Evolutionary conservation across 2,888 invertebrate species (phyloP).

Genomic region (Acanthosepion pharaonis): DNA sequence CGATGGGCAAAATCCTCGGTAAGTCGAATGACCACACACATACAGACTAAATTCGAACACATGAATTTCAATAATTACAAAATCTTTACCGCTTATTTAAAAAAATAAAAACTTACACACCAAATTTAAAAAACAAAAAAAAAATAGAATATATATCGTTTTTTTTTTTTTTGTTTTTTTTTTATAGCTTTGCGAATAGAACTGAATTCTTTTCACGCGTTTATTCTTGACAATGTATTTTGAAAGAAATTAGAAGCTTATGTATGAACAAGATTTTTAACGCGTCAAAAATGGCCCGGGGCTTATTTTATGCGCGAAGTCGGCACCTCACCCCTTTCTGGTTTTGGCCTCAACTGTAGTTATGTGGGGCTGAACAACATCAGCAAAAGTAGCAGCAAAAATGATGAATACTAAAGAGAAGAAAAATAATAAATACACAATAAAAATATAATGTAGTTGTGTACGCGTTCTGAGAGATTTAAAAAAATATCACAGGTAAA

Average conservation of each 20-base stretch:
- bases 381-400: not conserved
- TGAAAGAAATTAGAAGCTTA: not conserved
- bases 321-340: not conserved
- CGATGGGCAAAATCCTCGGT: not conserved
- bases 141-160: not conserved
- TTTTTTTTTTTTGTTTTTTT: no score
- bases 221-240: not conserved
- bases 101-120: not conserved
- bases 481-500: not conserved
- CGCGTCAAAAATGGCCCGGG: not conserved
- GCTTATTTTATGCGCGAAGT: not conserved
- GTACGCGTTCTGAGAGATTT: not conserved
- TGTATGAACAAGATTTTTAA: constrained; percentile 2
- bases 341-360: not conserved
- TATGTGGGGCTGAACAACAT: not conserved
- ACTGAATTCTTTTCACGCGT: not conserved
- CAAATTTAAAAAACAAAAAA: not conserved
- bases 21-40: not conserved
- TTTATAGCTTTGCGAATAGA: no score
- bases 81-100: not conserved
- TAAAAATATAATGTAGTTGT: not conserved
- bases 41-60: not conserved
- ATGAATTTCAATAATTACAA: not conserved
- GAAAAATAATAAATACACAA: not conserved
- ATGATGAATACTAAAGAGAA: not conserved